These are phyloP conservation scores for Xanthorhoe designata DNA, from an alignment of 2,888 invertebrate genomes.

Conservation along the genomic window DNA sequence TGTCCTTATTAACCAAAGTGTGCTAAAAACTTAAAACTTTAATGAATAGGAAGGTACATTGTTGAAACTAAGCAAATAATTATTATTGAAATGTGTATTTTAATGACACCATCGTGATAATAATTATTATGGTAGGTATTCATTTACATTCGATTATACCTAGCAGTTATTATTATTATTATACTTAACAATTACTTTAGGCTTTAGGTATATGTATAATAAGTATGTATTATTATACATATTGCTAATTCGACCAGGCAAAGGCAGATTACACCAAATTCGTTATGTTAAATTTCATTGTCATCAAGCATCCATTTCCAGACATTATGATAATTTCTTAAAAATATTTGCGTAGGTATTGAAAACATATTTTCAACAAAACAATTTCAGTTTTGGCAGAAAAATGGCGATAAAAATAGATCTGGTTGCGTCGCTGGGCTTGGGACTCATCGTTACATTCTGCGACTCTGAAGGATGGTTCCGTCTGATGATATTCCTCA, in stretches of 20 bases:
- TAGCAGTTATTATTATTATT: too few species aligned
- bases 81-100: neutral
- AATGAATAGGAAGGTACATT: too few species aligned
- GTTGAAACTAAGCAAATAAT: neutral
- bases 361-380: conserved; percentile 7
- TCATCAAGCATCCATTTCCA: too few species aligned
- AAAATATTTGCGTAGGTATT: neutral
- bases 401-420: conserved; percentile 60
- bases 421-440: conserved; percentile 55
- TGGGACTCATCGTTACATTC: conserved; percentile 64
- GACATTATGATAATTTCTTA: neutral
- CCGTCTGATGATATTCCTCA: conserved; percentile 68
- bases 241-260: too few species aligned
- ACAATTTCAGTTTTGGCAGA: conserved; percentile 71
- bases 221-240: too few species aligned
- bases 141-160: too few species aligned
- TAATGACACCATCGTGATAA: conserved; percentile 3
- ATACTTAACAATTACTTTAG: too few species aligned
- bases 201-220: too few species aligned
- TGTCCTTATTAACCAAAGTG: neutral
- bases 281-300: too few species aligned
- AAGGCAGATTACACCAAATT: neutral
- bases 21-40: too few species aligned
- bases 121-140: too few species aligned
- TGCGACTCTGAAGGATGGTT: conserved; percentile 76